These are phyloP conservation scores for Laticauda laticaudata DNA, from an alignment of 2,113 vertebrate species.

Conservation along the genomic window DNA sequence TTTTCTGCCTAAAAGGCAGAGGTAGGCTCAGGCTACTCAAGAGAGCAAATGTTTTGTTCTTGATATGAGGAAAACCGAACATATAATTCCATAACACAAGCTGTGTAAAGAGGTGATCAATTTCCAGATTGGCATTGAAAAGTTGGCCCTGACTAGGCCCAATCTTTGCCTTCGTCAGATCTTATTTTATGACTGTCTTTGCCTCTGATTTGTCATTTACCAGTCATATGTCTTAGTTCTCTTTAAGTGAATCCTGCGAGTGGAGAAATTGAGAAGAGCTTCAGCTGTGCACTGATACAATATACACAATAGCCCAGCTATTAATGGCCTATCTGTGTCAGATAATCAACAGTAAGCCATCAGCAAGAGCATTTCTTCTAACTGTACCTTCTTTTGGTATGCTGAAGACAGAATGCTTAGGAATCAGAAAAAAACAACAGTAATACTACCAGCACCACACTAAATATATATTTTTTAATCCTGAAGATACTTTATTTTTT, in stretches of 20 bases:
- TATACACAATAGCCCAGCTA: neutral
- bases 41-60: neutral
- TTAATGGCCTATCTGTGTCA: neutral
- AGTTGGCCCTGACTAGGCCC: neutral
- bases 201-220: neutral
- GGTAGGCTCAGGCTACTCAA: neutral
- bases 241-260: neutral
- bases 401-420: neutral
- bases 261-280: neutral
- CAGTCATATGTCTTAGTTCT: neutral
- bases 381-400: neutral
- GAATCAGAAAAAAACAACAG: neutral
- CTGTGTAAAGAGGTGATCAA: neutral
- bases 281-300: neutral
- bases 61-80: neutral
- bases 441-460: neutral
- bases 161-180: neutral
- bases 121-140: neutral
- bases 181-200: neutral
- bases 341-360: neutral
- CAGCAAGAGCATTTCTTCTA: neutral
- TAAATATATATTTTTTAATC: neutral
- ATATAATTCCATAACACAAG: neutral
- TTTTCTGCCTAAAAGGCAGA: neutral
- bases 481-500: neutral